Conservation (phyloP, 2,797 vertebrate genomes). For the Hylomyscus alleni region DNA sequence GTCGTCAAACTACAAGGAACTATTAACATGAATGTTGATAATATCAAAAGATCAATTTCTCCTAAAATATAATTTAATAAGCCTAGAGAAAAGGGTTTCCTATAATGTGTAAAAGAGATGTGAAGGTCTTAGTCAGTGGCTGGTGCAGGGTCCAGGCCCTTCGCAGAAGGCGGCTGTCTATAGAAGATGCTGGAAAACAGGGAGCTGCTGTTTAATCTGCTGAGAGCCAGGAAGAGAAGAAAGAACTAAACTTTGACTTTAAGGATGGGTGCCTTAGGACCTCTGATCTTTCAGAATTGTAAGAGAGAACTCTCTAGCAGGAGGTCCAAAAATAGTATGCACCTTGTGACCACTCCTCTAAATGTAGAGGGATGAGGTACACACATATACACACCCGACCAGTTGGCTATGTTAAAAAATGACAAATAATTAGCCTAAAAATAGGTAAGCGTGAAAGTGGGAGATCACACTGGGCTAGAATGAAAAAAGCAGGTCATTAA, state of each 20-base stretch:
- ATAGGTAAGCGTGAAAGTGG: neutral
- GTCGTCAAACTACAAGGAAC: neutral
- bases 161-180: neutral
- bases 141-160: neutral
- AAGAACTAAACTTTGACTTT: neutral
- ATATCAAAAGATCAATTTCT: conserved; percentile 12
- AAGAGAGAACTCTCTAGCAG: neutral
- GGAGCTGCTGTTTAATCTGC: neutral
- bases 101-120: neutral
- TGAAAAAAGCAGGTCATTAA: neutral
- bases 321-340: neutral
- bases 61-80: conserved; percentile 22
- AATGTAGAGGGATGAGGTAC: neutral
- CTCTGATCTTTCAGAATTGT: conserved; percentile 1
- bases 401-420: neutral
- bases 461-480: neutral
- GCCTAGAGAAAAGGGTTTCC: neutral
- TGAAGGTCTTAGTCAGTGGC: neutral
- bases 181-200: neutral
- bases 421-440: conserved; percentile 4
- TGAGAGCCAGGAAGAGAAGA: neutral
- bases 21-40: neutral
- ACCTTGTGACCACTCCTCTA: neutral
- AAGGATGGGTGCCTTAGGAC: neutral
- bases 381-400: neutral